A percentile compares a stretch with the other conserved stretches of the same genome.
These are phyloP conservation scores for Ochlodes sylvanus DNA, from an alignment of 2,888 invertebrate genomes.

Conservation along the genomic window DNA sequence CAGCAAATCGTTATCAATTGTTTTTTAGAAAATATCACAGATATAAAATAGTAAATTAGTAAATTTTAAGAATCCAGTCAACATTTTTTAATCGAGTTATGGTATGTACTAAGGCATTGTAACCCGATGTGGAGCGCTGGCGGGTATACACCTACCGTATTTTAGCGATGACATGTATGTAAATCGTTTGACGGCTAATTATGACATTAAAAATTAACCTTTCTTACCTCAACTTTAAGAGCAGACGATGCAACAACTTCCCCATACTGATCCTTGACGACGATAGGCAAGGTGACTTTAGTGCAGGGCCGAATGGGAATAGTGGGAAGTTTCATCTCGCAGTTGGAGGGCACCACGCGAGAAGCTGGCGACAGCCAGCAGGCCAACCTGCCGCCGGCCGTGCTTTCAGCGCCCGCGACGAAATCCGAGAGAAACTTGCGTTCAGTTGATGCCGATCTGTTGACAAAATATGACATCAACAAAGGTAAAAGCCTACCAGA, in stretches of 20 bases:
- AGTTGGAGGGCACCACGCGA: conserved; percentile 94
- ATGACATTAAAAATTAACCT: too few relatives aligned
- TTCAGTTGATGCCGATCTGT: conserved; percentile 94
- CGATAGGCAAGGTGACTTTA: conserved; percentile 86
- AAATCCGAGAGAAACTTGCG: conserved; percentile 96
- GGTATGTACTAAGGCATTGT: too few relatives aligned
- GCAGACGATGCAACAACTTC: conserved; percentile 93
- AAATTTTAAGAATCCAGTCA: too few relatives aligned
- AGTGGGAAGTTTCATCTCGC: conserved; percentile 91
- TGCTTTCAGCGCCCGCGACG: conserved; percentile 92
- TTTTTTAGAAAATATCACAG: too few relatives aligned
- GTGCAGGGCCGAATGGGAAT: conserved; percentile 87
- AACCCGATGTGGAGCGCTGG: too few relatives aligned
- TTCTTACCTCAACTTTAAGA: conserved; percentile 89
- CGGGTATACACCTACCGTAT: too few relatives aligned
- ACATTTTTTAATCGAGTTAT: too few relatives aligned
- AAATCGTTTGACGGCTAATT: too few relatives aligned
- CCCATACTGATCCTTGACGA: conserved; percentile 96
- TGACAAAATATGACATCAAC: conserved; percentile 51
- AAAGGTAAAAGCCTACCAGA: not conserved
- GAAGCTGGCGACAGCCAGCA: conserved; percentile 98
- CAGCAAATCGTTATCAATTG: too few relatives aligned
- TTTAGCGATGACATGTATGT: too few relatives aligned
- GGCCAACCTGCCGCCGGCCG: conserved; percentile 96
- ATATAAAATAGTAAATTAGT: too few relatives aligned